Conservation (phyloP, 2,797 vertebrate species). For the Triplophysa bombifrons region DNA sequence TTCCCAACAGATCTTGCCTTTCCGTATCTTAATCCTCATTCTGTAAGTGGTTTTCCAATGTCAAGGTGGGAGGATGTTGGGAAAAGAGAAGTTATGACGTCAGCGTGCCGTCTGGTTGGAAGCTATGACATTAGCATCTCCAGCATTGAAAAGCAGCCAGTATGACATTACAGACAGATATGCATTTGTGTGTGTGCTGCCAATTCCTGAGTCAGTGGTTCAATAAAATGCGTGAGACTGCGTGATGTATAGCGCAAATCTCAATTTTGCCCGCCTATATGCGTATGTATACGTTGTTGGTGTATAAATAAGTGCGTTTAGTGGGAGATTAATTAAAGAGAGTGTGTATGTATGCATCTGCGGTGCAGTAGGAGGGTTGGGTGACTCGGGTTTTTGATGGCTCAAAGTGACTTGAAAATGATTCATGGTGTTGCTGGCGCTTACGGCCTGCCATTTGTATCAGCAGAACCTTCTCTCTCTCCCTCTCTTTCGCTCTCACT, state of each 20-base stretch:
- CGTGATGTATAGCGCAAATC: not conserved
- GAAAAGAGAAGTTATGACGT: slow-evolving; percentile 45
- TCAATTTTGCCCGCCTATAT: slow-evolving; percentile 15
- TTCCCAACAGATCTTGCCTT: slow-evolving; percentile 28
- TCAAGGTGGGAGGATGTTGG: slow-evolving; percentile 42
- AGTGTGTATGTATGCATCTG: slow-evolving; percentile 45
- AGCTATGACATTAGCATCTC: slow-evolving; percentile 56
- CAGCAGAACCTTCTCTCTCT: slow-evolving; percentile 25
- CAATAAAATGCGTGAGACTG: slow-evolving; percentile 5
- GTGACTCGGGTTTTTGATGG: slow-evolving; percentile 42
- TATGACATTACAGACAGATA: slow-evolving; percentile 55
- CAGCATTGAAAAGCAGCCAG: slow-evolving; percentile 51
- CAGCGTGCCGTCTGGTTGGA: slow-evolving; percentile 58
- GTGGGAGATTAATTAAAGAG: slow-evolving; percentile 50
- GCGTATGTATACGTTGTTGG: slow-evolving; percentile 14
- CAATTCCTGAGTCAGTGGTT: slow-evolving; percentile 39
- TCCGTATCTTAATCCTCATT: slow-evolving; percentile 40
- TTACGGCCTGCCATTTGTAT: slow-evolving; percentile 58
- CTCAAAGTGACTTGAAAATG: slow-evolving; percentile 62
- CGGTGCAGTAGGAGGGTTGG: slow-evolving; percentile 34
- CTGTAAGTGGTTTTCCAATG: slow-evolving; percentile 58
- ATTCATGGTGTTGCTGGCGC: slow-evolving; percentile 63
- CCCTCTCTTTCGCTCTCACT: slow-evolving; percentile 15
- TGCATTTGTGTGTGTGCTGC: slow-evolving; percentile 42
- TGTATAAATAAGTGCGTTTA: slow-evolving; percentile 42